phyloP scores from a whole-genome alignment of 2,113 vertebrate genomes.

The Peromyscus leucopus region DNA sequence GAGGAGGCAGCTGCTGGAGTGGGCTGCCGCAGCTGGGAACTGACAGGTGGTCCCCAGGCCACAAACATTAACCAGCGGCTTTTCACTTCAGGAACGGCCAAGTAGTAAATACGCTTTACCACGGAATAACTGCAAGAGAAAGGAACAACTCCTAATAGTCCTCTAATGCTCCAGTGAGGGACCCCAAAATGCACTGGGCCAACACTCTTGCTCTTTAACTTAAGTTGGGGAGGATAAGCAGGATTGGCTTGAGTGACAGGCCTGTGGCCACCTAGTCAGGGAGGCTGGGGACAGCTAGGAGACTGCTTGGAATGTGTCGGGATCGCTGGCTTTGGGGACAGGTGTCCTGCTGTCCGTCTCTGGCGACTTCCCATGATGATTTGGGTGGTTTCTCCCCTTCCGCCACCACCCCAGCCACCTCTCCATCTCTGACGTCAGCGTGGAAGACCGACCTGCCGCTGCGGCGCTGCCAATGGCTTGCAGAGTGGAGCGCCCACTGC shows the following conservation, averaged over 20 bases:
- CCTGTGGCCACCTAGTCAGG: not conserved
- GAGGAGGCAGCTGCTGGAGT: not conserved
- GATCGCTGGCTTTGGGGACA: not conserved
- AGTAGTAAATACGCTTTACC: not conserved
- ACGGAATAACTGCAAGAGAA: not conserved
- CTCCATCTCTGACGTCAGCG: too few relatives aligned
- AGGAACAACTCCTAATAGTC: not conserved
- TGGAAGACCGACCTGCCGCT: conserved; percentile 91
- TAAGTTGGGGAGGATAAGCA: not conserved
- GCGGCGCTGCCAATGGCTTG: conserved; percentile 97
- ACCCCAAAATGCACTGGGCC: not conserved
- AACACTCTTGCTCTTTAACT: not conserved
- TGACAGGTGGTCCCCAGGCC: not conserved
- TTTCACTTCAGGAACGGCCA: not conserved
- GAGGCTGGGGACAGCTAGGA: not conserved
- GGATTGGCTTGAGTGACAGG: not conserved
- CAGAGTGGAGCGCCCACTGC: conserved; percentile 93
- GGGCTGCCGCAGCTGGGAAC: not conserved
- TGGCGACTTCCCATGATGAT: not conserved
- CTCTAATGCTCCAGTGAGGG: not conserved
- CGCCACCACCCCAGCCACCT: not conserved
- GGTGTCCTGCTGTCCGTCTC: conserved; percentile 3
- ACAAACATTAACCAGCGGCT: not conserved
- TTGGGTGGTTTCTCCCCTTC: not conserved
- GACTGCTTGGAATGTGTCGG: not conserved